Evolutionary conservation across 2,888 invertebrate species (phyloP).

Genomic region (Papilio protenor): DNA sequence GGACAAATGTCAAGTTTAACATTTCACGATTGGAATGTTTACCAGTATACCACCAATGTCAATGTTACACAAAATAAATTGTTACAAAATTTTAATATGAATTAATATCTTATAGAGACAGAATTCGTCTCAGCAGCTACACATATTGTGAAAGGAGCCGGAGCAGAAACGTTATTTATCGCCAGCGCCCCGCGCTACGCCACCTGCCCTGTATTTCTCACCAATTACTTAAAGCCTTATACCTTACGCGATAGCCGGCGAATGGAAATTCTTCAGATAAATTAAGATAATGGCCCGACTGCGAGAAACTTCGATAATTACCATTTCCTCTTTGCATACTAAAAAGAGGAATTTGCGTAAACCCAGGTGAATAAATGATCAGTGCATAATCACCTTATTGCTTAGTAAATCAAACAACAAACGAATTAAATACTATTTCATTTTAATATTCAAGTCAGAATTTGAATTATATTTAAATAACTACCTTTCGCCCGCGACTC

Average conservation of each 20-base stretch:
- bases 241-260: constrained; percentile 52
- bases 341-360: constrained; percentile 42
- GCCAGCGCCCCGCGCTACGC: constrained; percentile 49
- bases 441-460: neutral
- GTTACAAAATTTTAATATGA: neutral
- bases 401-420: neutral
- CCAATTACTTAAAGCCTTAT: constrained; percentile 58
- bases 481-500: no score
- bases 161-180: constrained; percentile 55
- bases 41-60: no score
- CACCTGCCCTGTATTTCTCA: constrained; percentile 62
- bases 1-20: neutral
- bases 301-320: constrained; percentile 37
- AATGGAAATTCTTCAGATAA: constrained; percentile 55
- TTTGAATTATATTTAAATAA: neutral
- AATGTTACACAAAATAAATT: neutral
- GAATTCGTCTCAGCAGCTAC: neutral
- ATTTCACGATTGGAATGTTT: neutral
- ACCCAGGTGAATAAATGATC: constrained; percentile 2
- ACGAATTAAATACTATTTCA: neutral
- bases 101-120: neutral
- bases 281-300: constrained; percentile 52
- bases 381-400: constrained; percentile 4
- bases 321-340: constrained; percentile 32
- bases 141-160: constrained; percentile 3